Evolutionary conservation across 2,888 invertebrate species (phyloP).

Genomic region (Coenonympha glycerion): DNA sequence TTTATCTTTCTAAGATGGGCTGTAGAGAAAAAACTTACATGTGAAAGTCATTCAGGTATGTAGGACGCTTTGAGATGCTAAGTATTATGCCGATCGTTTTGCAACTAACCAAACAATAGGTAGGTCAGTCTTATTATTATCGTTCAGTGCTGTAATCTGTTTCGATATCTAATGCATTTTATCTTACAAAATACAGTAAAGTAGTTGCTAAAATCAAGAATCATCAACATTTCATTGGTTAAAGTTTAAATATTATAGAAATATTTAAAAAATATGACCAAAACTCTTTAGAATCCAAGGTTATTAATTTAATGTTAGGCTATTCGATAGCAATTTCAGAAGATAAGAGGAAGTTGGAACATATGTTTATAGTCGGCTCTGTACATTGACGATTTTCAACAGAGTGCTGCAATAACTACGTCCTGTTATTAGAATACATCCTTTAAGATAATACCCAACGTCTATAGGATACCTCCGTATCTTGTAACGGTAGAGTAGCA

Average conservation of each 20-base stretch:
- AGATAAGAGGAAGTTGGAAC: slow-evolving; percentile 27
- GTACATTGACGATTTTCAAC: slow-evolving; percentile 24
- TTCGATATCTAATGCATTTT: background rate
- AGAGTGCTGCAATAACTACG: slow-evolving; percentile 30
- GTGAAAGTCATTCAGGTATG: slow-evolving; percentile 21
- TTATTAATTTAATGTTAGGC: no score
- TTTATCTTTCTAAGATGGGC: slow-evolving; percentile 33
- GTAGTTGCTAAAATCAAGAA: no score
- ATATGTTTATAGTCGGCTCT: slow-evolving; percentile 26
- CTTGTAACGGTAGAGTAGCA: no score
- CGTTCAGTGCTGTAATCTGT: slow-evolving; percentile 2
- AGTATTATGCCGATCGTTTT: slow-evolving; percentile 3
- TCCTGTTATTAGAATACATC: slow-evolving; percentile 38
- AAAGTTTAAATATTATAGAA: no score
- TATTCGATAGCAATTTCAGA: slow-evolving; percentile 23
- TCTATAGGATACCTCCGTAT: background rate
- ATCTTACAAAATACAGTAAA: background rate
- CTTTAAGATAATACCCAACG: slow-evolving; percentile 27
- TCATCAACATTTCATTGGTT: no score
- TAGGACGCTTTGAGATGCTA: slow-evolving; percentile 3
- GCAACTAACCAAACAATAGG: slow-evolving; percentile 2
- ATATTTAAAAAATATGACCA: no score
- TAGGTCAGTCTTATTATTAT: background rate
- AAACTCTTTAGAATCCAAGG: no score
- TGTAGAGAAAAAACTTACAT: slow-evolving; percentile 6